Conservation (phyloP, 2,888 invertebrate species). For the Tiliacea citrago region DNA sequence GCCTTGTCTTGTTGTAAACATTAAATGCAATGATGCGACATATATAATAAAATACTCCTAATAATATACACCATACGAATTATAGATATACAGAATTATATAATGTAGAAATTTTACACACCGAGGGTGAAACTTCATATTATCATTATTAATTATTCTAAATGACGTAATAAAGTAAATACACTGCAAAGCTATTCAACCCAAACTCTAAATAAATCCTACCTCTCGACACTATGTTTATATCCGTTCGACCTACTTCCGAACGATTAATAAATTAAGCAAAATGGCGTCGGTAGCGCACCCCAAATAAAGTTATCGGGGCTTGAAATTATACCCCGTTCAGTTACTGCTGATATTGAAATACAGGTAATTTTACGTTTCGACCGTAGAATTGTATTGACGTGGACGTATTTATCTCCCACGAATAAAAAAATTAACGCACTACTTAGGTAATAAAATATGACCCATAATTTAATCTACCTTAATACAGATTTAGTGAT, state of each 20-base stretch:
- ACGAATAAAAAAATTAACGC: background rate
- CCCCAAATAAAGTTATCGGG: conserved; percentile 50
- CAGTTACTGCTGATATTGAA: conserved; percentile 40
- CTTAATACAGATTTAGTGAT: no score
- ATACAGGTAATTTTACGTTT: conserved; percentile 25
- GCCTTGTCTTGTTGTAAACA: no score
- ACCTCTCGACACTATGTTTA: conserved; percentile 19
- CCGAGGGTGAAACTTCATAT: no score
- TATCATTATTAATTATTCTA: background rate
- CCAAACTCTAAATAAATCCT: conserved; percentile 11
- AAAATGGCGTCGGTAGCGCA: conserved; percentile 44
- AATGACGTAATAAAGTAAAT: background rate
- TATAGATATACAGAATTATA: no score
- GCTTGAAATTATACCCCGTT: conserved; percentile 51
- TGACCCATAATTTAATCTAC: background rate
- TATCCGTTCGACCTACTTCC: conserved; percentile 35
- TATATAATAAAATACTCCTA: no score
- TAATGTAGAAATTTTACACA: no score
- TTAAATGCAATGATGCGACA: no score
- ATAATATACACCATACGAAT: no score
- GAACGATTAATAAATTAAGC: conserved; percentile 51
- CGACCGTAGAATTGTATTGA: background rate
- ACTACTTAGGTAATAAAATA: background rate
- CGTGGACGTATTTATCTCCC: no score
- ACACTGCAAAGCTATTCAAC: background rate